Base-by-base conservation (phyloP, 2,888 invertebrate species). In the Lithophane ornitopus region DNA sequence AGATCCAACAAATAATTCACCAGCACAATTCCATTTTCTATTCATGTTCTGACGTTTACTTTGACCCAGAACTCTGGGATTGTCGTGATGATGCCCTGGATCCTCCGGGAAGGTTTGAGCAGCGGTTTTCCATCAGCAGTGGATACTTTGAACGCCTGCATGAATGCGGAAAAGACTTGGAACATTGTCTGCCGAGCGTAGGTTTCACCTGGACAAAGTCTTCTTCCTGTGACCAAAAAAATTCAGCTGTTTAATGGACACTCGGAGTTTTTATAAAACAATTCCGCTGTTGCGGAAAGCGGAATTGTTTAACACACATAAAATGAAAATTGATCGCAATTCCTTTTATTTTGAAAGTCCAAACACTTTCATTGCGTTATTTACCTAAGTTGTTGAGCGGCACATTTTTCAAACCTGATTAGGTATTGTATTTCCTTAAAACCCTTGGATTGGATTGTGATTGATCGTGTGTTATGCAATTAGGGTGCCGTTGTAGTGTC, bases 191-290 rank as follows among this genome's bases (percentile, higher is more conserved):
- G 97, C 2, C 98, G 95, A 0, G 98, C 97, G 89, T 97, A 98
- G 0, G 98, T 98, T 91, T 98, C 98, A 0, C 98, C 98, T 0
- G 97, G 97, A 88, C 98, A 98, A 0, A 98, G 92, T 46, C 98
- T 95, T 85, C 97, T 97, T 0, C 98, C 98, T 97, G 91, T 0
- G 89, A 90, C 3, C 12, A 76, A 77, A 41, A 26, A 26, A 67
- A 11, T 0, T 19, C 54, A 54, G 11, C 3, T 67, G 67, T n/a
- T 3, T 19, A 49, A 67, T 16, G n/a, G 28, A 22, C 16, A 28
- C 12, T 28, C 65, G 22, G 19, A 7, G 7, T 26, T 26, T 19
- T 19, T 9, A 34, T 34, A 34, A 34, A 34, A 34, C 34, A 34
- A 2, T 34, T 34, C 34, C 4, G 34, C 34, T 34, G 34, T 34